These are phyloP conservation scores for Platyscapa corneri DNA, from an alignment of 1,140 invertebrate genomes.

Conservation along the genomic window DNA sequence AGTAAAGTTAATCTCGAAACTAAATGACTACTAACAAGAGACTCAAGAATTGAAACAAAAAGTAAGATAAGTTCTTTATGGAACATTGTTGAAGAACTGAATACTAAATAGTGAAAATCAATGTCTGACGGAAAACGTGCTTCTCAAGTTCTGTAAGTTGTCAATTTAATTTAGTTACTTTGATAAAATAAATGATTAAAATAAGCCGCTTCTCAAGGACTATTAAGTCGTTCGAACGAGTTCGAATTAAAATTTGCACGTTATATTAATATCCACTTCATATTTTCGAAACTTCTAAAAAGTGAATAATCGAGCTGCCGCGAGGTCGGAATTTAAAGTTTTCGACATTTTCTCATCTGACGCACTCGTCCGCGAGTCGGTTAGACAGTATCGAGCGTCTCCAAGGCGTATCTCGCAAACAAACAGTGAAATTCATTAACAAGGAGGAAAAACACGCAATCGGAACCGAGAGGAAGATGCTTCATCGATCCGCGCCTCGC, in stretches of 20 bases:
- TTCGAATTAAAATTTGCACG: neutral
- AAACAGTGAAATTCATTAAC: no score
- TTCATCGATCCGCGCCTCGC: neutral
- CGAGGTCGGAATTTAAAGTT: neutral
- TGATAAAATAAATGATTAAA: constrained; percentile 14
- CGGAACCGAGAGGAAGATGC: no score
- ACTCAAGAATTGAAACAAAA: neutral
- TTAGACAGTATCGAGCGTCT: neutral
- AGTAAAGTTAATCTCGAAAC: neutral
- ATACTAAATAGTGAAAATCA: constrained; percentile 19
- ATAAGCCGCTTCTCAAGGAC: neutral
- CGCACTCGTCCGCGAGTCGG: neutral
- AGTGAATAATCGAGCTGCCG: neutral
- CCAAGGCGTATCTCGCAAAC: neutral
- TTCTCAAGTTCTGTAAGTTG: neutral
- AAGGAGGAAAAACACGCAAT: no score
- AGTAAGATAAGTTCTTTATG: constrained; percentile 5
- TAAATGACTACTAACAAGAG: neutral
- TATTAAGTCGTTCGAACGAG: neutral
- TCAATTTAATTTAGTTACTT: constrained; percentile 6
- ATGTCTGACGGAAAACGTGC: neutral
- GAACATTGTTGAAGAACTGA: constrained; percentile 11
- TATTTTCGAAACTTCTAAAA: neutral
- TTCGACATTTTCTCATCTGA: neutral
- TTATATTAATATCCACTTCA: neutral